Evolutionary conservation across 2,797 vertebrate species (phyloP), one percentile per base, ranked within the genome.

Genomic region (Poeciliopsis paucimaculata): DNA sequence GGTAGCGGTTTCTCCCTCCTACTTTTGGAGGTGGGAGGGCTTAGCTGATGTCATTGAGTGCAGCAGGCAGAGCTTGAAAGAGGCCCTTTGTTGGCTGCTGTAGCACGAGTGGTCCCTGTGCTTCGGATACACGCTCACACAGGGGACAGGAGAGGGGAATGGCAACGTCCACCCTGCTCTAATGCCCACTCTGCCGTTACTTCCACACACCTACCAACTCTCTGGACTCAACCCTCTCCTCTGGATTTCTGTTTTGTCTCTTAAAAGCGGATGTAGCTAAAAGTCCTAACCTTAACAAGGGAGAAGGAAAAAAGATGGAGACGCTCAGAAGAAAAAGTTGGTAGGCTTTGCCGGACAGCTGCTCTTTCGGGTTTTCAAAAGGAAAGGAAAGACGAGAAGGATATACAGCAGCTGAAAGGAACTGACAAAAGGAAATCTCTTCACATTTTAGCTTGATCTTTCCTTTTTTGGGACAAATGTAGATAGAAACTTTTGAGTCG

Each of bases 81-180:
- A 95, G 96, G 96, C 96, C 96, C 98, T 98, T 99, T 98, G 98
- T 99, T 98, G 97, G 97, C 96, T 90, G 93, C 92, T 91, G 72
- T 81, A 95, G 95, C 93, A 90, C 92, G 92, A 94, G 96, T 95
- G 94, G 90, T 90, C 92, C 89, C 93, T 95, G 92, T 80, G 91
- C 92, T 93, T 94, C 91, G 79, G 92, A 92, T 88, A 84, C 86
- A 91, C 91, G 86, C 82, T 92, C 87, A 77, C 90, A 84, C 92
- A 86, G 88, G 87, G 89, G 81, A 89, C 90, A 77, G 88, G 82
- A 90, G 72, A 84, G 91, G 89, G 92, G 88, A 93, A 95, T 95
- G 93, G 92, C 94, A 92, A 78, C 62, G 75, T 51, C 77, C 81
- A 82, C 86, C 92, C 91, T 39, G 82, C 81, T 79, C 81, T 79